These are phyloP conservation scores for Melieria crassipennis DNA, from an alignment of 2,888 invertebrate species.

Conservation along the genomic window DNA sequence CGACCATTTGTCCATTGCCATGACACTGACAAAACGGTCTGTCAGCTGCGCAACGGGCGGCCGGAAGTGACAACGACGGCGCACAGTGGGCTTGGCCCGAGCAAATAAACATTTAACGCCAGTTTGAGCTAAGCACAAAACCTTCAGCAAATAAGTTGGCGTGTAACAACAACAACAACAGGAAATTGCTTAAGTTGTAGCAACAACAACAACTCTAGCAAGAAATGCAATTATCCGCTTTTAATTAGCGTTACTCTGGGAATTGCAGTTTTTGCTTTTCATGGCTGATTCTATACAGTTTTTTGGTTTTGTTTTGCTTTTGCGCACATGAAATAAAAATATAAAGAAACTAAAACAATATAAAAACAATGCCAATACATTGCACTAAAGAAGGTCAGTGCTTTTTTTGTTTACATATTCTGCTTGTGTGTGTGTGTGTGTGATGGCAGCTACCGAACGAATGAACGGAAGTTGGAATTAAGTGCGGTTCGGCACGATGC, in stretches of 20 bases:
- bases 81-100: slow-evolving; percentile 11
- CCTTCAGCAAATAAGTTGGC: neutral
- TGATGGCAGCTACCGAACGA: neutral
- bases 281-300: no score
- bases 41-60: neutral
- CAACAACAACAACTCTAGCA: slow-evolving; percentile 3
- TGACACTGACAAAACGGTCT: slow-evolving; percentile 25
- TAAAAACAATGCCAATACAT: neutral
- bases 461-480: slow-evolving; percentile 17
- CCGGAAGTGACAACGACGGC: slow-evolving; percentile 9
- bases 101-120: slow-evolving; percentile 29
- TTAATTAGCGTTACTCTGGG: slow-evolving; percentile 27
- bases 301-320: neutral
- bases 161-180: neutral
- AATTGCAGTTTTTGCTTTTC: neutral
- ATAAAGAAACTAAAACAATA: neutral
- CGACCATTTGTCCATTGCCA: slow-evolving; percentile 10
- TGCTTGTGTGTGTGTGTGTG: no score
- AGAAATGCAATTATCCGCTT: slow-evolving; percentile 34
- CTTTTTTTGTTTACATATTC: neutral
- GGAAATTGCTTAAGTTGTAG: slow-evolving; percentile 31
- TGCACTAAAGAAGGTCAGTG: neutral
- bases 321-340: neutral
- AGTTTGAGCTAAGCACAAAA: slow-evolving; percentile 8
- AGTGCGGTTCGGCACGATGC: slow-evolving; percentile 16